A percentile compares a stretch with the other conserved stretches of the same genome.
Conservation (phyloP, 2,113 vertebrate genomes). For the Okapia johnstoni region DNA sequence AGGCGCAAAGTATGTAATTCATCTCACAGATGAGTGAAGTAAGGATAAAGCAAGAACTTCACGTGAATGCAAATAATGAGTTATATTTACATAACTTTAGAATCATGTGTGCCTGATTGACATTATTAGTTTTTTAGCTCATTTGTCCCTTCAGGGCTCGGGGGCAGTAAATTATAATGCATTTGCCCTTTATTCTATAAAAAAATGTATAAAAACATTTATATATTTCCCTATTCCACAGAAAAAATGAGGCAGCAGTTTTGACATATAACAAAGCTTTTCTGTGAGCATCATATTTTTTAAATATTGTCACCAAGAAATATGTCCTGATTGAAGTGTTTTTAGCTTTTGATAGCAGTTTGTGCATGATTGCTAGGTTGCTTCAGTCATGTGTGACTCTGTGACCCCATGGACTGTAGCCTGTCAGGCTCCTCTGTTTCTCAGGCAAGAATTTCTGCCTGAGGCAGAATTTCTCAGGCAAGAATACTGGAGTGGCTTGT, state of each 20-base stretch:
- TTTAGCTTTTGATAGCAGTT: background rate
- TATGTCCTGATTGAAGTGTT: background rate
- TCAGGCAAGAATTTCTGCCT: background rate
- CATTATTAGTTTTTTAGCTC: background rate
- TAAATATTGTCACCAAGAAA: conserved; percentile 1
- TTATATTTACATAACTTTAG: background rate
- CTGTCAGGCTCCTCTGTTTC: background rate
- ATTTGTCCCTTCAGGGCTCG: conserved; percentile 8
- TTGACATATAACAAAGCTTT: background rate
- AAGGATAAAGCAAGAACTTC: background rate
- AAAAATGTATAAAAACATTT: background rate
- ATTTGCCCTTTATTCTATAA: background rate
- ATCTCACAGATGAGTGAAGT: background rate
- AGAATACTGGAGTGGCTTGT: background rate
- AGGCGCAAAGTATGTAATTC: background rate
- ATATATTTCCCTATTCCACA: background rate
- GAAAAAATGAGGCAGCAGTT: background rate
- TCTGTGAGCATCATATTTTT: background rate
- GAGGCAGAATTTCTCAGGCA: background rate
- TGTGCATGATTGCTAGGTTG: background rate
- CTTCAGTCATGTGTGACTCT: background rate
- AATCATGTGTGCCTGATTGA: background rate
- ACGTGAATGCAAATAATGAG: background rate
- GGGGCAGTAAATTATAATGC: background rate
- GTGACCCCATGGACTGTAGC: background rate